Evolutionary conservation across 2,797 vertebrate genomes (phyloP), one percentile per base, ranked within the genome.

Genomic region (Rhinophrynus dorsalis): DNA sequence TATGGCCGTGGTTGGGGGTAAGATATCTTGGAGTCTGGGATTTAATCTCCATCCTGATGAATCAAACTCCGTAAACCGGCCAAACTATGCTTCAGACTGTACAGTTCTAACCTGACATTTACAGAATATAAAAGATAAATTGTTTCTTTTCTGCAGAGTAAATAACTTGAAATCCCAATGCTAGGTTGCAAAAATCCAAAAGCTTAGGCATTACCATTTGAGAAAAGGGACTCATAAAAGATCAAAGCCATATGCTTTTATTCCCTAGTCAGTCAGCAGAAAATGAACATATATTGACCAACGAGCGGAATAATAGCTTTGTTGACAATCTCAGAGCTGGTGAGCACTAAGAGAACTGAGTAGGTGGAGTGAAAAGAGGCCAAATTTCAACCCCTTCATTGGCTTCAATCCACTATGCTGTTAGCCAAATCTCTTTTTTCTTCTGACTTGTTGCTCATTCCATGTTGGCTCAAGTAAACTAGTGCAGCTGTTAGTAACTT

Each of bases 271-370:
- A 83, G 73, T 69, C 54, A 74, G 67, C 70, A 80, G 77, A 79
- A 84, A 85, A 83, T 77, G 64, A 85, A 73, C 75, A 75, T 1
- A 8, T 62, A 82, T 40, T 82, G 79, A 75, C 79, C 85, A 79
- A 59, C 47, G 79, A 80, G 73, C 60, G 69, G 80, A 88, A 87
- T 84, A 84, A 88, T 78, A 76, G 66, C 63, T 82, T 76, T 83
- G 83, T 67, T 87, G 83, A 84, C 78, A 80, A 52, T 47, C 66
- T 80, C 69, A 55, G 44, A 3, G 18, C 64, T 71, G 35, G 61
- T 59, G 24, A 73, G 84, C 74, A 77, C 20, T 61, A 50, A 74
- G 47, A 62, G 57, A 37, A 57, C 40, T 67, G 61, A 81, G 72
- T 27, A 17, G 40, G 57, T 0, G 54, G 35, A 66, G 61, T 71